These are phyloP conservation scores for Odontesthes bonariensis DNA, from an alignment of 2,113 vertebrate species.

Conservation along the genomic window DNA sequence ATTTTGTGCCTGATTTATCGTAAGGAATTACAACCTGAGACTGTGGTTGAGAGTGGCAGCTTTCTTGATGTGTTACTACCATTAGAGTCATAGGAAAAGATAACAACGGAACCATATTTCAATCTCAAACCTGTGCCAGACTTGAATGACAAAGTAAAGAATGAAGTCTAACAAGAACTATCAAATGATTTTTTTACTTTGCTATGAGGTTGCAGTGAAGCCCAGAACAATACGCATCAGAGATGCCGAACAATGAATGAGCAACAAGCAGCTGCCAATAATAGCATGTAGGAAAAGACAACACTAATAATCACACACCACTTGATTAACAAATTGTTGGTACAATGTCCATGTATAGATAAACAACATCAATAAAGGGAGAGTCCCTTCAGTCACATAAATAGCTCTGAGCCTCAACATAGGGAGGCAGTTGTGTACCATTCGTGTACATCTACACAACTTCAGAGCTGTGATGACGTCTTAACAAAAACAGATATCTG, in stretches of 20 bases:
- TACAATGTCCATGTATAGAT: slow-evolving; percentile 58
- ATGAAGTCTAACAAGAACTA: no score
- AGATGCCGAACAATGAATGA: slow-evolving; percentile 29
- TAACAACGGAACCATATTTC: background rate
- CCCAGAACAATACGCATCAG: slow-evolving; percentile 50
- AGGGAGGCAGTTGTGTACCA: slow-evolving; percentile 67
- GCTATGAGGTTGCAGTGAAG: slow-evolving; percentile 29
- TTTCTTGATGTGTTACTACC: no score
- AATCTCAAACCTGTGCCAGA: background rate
- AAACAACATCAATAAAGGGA: slow-evolving; percentile 61
- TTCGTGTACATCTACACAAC: slow-evolving; percentile 54
- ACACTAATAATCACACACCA: slow-evolving; percentile 62
- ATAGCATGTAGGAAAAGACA: slow-evolving; percentile 38
- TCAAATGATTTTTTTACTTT: no score
- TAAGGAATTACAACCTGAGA: background rate
- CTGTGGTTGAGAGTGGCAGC: background rate
- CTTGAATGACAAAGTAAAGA: background rate
- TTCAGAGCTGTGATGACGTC: slow-evolving; percentile 77
- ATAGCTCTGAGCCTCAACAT: slow-evolving; percentile 65
- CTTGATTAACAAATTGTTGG: slow-evolving; percentile 49
- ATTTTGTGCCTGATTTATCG: background rate
- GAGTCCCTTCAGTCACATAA: slow-evolving; percentile 61
- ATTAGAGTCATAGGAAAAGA: background rate
- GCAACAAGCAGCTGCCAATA: slow-evolving; percentile 36
- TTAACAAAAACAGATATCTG: slow-evolving; percentile 73